Conservation (phyloP, 2,888 invertebrate species). For the Eustalomyia histrio region DNA sequence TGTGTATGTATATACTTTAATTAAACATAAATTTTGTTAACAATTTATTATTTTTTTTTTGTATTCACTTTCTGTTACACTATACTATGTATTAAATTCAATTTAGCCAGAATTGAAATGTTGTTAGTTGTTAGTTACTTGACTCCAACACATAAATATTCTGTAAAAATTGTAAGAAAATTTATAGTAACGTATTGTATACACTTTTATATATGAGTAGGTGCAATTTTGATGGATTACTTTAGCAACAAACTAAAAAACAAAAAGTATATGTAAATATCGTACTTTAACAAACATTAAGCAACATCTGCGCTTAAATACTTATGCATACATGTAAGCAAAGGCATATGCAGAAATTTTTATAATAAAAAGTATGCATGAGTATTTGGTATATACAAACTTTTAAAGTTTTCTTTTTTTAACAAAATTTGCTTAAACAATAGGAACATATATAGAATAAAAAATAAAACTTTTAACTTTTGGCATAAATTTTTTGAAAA, state of each 20-base stretch:
- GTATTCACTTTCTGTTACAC: background rate
- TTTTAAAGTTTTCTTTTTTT: constrained; percentile 13
- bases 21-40: constrained; percentile 52
- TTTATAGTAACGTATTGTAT: constrained; percentile 35
- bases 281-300: constrained; percentile 16
- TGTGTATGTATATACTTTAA: constrained; percentile 27
- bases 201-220: constrained; percentile 70
- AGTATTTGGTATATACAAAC: background rate
- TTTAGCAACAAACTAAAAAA: constrained; percentile 66
- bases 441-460: constrained; percentile 7
- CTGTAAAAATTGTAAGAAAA: constrained; percentile 54
- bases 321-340: constrained; percentile 26
- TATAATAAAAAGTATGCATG: background rate
- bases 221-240: constrained; percentile 79
- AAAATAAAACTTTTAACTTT: constrained; percentile 17
- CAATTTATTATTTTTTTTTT: background rate
- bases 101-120: constrained; percentile 72
- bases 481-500: constrained; percentile 2
- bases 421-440: constrained; percentile 19
- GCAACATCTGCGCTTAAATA: constrained; percentile 61
- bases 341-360: constrained; percentile 32
- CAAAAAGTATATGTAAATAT: constrained; percentile 46
- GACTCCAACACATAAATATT: constrained; percentile 31
- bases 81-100: constrained; percentile 73
- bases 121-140: constrained; percentile 49